These are phyloP conservation scores for Buphagus erythrorhynchus DNA, from an alignment of 2,797 vertebrate species.

Conservation along the genomic window DNA sequence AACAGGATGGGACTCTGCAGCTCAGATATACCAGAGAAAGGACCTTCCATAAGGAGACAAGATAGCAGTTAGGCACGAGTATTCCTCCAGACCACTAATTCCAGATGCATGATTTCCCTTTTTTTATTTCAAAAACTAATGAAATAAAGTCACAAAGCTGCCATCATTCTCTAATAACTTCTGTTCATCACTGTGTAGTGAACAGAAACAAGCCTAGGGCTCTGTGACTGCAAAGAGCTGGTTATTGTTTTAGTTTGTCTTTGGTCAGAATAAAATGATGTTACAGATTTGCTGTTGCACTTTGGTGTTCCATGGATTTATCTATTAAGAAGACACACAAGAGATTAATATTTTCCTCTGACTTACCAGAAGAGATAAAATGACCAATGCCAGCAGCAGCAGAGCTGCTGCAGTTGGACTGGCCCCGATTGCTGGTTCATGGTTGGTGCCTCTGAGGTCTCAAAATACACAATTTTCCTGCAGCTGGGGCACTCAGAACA, in stretches of 20 bases:
- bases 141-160: background rate
- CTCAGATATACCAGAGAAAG: background rate
- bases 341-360: background rate
- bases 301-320: background rate
- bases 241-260: background rate
- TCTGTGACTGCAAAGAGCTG: background rate
- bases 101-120: background rate
- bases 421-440: background rate
- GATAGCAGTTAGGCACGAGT: background rate
- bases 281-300: background rate
- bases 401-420: background rate
- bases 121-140: background rate
- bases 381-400: background rate
- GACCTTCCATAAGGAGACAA: background rate
- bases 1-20: background rate
- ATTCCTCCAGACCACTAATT: background rate
- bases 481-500: background rate
- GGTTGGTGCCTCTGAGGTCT: accelerated
- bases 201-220: background rate
- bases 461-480: background rate
- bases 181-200: background rate
- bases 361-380: background rate
- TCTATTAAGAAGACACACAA: background rate
- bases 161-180: background rate
- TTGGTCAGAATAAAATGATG: background rate